Conservation (phyloP, 2,888 invertebrate species). For the Phortica okadai region DNA sequence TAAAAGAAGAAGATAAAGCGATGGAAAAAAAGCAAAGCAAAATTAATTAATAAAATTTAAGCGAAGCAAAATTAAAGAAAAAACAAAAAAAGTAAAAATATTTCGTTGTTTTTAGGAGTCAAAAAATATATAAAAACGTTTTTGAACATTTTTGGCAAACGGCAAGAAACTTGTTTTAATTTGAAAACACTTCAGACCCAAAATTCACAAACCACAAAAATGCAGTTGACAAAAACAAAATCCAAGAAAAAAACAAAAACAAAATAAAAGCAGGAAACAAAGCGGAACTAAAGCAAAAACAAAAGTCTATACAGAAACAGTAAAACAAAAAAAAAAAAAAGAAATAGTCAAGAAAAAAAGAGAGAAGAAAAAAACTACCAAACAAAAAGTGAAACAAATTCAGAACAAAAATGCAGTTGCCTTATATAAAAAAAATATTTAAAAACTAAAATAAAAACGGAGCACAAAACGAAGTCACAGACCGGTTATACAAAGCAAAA, state of each 20-base stretch:
- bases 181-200: conserved; percentile 24
- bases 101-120: conserved; percentile 75
- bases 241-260: conserved; percentile 28
- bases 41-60: conserved; percentile 43
- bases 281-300: conserved; percentile 48
- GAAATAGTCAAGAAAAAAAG: conserved; percentile 33
- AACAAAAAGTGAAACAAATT: conserved; percentile 48
- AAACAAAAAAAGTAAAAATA: conserved; percentile 54
- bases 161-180: conserved; percentile 6
- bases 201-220: conserved; percentile 37
- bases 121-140: conserved; percentile 44
- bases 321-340: conserved; percentile 44
- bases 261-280: conserved; percentile 41
- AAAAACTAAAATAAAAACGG: conserved; percentile 46
- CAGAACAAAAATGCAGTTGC: conserved; percentile 72
- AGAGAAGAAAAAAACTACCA: conserved; percentile 45
- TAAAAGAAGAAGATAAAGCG: neutral
- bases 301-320: conserved; percentile 44
- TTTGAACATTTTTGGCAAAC: conserved; percentile 22
- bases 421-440: conserved; percentile 56
- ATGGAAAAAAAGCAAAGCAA: conserved; percentile 37
- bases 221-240: conserved; percentile 49
- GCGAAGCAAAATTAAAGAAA: conserved; percentile 48
- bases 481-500: conserved; percentile 58
- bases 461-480: conserved; percentile 46